Evolutionary conservation across 2,888 invertebrate genomes (phyloP).

Genomic region (Neoaliturus tenellus): DNA sequence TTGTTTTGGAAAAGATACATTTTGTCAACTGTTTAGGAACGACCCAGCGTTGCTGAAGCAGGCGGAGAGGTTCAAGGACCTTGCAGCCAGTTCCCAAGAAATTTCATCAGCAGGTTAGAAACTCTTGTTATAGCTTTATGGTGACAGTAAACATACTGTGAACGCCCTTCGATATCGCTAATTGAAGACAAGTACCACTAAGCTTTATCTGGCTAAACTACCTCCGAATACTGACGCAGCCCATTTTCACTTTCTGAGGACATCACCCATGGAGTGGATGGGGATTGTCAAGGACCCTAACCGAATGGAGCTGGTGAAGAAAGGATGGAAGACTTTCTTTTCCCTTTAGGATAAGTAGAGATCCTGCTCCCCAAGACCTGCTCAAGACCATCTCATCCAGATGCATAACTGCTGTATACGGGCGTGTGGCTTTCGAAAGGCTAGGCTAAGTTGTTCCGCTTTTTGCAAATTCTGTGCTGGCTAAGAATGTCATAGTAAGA

Average conservation of each 20-base stretch:
- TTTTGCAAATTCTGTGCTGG: too few relatives aligned
- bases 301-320: too few relatives aligned
- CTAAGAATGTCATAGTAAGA: too few relatives aligned
- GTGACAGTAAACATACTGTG: conserved; percentile 28
- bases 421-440: too few relatives aligned
- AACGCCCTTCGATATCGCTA: conserved; percentile 42
- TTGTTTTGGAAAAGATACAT: conserved; percentile 52
- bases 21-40: conserved; percentile 46
- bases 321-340: too few relatives aligned
- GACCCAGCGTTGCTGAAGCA: conserved; percentile 45
- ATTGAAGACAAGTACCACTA: conserved; percentile 54
- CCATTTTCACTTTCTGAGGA: conserved; percentile 67
- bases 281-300: too few relatives aligned
- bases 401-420: too few relatives aligned
- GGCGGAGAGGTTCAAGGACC: conserved; percentile 28
- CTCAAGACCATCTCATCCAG: too few relatives aligned
- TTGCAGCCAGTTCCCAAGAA: conserved; percentile 43
- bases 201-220: conserved; percentile 53
- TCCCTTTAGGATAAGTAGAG: too few relatives aligned
- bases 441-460: too few relatives aligned
- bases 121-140: conserved; percentile 50
- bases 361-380: too few relatives aligned
- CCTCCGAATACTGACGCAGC: conserved; percentile 62
- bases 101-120: conserved; percentile 55
- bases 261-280: too few relatives aligned